Conservation (phyloP, 2,797 vertebrate species). For the Zenarchopterus dispar region DNA sequence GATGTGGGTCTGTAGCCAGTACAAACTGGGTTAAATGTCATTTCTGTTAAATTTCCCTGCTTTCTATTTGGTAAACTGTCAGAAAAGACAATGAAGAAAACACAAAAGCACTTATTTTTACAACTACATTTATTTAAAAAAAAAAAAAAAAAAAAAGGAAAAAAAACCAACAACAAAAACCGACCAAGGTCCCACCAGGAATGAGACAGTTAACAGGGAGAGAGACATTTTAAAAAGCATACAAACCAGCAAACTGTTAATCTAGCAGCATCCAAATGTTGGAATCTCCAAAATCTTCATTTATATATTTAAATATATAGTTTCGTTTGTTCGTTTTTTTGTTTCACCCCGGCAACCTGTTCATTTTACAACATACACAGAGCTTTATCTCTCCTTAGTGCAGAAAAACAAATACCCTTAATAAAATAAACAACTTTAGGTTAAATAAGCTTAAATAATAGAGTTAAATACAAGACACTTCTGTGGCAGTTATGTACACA, state of each 20-base stretch:
- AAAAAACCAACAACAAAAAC: conserved; percentile 43
- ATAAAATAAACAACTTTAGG: conserved; percentile 89
- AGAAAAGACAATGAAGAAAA: conserved; percentile 2
- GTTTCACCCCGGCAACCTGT: conserved; percentile 82
- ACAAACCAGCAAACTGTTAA: conserved; percentile 90
- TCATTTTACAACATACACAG: conserved; percentile 85
- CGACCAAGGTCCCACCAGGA: conserved; percentile 86
- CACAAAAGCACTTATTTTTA: conserved; percentile 59
- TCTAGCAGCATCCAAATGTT: conserved; percentile 96
- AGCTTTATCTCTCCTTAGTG: conserved; percentile 84
- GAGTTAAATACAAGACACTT: conserved; percentile 97
- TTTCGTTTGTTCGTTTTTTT: conserved; percentile 45
- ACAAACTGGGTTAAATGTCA: too few relatives aligned
- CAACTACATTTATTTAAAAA: conserved; percentile 85
- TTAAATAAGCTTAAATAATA: conserved; percentile 99
- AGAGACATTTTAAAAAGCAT: conserved; percentile 88
- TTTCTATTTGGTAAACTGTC: neutral
- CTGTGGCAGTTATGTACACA: conserved; percentile 92
- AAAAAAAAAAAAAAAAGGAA: conserved; percentile 43
- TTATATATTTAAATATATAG: conserved; percentile 82
- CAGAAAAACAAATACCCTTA: conserved; percentile 85
- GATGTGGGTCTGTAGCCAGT: too few relatives aligned
- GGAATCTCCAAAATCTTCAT: conserved; percentile 85
- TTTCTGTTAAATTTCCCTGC: too few relatives aligned
- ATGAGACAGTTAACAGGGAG: conserved; percentile 87